These are phyloP conservation scores for Lanius ludovicianus DNA, from an alignment of 2,113 vertebrate species.

Conservation along the genomic window DNA sequence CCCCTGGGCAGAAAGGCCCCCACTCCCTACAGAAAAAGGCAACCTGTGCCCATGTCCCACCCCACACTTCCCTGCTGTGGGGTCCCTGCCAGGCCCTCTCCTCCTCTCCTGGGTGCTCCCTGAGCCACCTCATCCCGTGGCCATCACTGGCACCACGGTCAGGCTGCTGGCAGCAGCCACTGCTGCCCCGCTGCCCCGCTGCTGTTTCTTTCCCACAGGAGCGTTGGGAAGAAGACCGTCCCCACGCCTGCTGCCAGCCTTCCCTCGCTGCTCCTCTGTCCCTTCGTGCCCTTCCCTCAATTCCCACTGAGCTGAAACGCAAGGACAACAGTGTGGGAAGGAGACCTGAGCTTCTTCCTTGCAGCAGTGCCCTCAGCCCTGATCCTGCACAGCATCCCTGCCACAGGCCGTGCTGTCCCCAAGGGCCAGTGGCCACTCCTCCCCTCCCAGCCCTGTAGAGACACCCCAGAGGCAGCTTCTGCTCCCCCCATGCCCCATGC, in stretches of 20 bases:
- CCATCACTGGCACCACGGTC: accelerated
- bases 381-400: neutral
- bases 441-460: neutral
- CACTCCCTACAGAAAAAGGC: neutral
- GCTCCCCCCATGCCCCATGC: neutral
- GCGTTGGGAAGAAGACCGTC: neutral
- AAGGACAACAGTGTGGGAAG: neutral
- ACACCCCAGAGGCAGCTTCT: neutral
- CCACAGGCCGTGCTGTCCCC: neutral
- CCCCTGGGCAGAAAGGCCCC: neutral
- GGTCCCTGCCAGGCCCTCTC: neutral
- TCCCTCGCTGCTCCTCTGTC: neutral
- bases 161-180: neutral
- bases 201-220: slow-evolving; percentile 31
- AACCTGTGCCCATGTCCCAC: neutral
- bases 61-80: neutral
- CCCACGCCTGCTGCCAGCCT: neutral
- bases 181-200: neutral
- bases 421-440: neutral
- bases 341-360: neutral
- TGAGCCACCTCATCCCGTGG: accelerated
- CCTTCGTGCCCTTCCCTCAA: neutral
- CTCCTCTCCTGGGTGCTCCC: neutral
- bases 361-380: neutral
- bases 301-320: neutral